Base-by-base conservation (phyloP, 2,888 invertebrate species). In the Parnassius apollo region DNA sequence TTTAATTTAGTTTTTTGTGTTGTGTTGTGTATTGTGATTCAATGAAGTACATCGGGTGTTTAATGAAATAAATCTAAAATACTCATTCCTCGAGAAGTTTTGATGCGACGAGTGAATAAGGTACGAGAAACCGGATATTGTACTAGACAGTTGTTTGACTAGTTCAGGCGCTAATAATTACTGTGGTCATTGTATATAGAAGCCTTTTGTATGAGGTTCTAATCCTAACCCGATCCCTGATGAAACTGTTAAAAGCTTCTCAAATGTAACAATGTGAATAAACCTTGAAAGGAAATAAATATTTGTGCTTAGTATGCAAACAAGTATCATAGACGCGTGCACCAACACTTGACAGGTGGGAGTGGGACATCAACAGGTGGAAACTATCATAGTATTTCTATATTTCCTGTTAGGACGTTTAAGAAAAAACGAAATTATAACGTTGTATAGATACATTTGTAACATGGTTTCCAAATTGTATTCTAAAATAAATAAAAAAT, bases 71-170 rank as follows among this genome's bases (percentile, higher is more conserved):
- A 83, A 78, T 75, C 75, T 73, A 75, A 68, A 75, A 78, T 68
- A 72, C 72, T 72, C 71, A 70, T 74, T 69, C 73, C 71, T 74
- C 77, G 76, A 78, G 84, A 85, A 83, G 83, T 83, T 85, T 87
- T 80, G 81, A 85, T 84, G 84, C 78, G 71, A 75, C 81, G 82
- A 84, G 79, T 80, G 81, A 83, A 83, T 82, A 89, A 91, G 91
- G 91, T 91, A 90, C 80, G 82, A 71, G 72, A 84, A 90, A 90
- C 89, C 89, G 88, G 87, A 87, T 87, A 86, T 84, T 79, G 75
- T 83, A 82, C 83, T 81, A 81, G 80, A 81, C 78, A 83, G 81
- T 83, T 66, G 86, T 76, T 77, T 71, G 83, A 86, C 89, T 85
- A 83, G 86, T 87, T 84, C 78, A 70, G 67, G 71, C 70, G 69